A percentile compares a stretch with the other conserved stretches of the same genome.
phyloP scores from a whole-genome alignment of 2,113 vertebrate genomes.

The Trogon melanurus region DNA sequence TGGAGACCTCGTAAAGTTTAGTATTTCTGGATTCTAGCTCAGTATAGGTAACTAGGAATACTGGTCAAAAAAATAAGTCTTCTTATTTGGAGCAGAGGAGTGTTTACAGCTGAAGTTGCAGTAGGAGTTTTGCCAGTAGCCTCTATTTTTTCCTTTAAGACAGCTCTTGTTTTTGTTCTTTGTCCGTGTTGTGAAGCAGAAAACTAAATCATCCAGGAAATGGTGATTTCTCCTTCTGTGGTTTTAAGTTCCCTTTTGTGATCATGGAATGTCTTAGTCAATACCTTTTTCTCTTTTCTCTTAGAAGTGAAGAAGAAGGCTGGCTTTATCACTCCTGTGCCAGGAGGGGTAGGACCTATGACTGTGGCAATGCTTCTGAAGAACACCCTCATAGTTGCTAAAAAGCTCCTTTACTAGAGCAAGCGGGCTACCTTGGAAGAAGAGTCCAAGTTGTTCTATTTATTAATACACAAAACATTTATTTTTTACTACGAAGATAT shows the following conservation, averaged over 20 bases:
- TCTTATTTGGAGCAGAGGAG: not conserved
- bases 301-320: slow-evolving; percentile 90
- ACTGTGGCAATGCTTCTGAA: slow-evolving; percentile 92
- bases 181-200: not conserved
- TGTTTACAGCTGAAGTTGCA: not conserved
- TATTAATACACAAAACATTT: slow-evolving; percentile 61
- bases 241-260: not conserved
- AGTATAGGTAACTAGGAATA: not conserved
- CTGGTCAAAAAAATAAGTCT: not conserved
- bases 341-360: slow-evolving; percentile 91
- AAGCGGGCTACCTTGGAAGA: not conserved
- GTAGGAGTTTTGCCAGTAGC: not conserved
- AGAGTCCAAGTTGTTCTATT: slow-evolving; percentile 1
- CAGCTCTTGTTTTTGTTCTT: accelerated
- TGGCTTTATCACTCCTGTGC: slow-evolving; percentile 90
- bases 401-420: slow-evolving; percentile 82
- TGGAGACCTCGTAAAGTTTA: accelerated
- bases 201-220: not conserved
- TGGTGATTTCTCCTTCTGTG: not conserved
- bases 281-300: slow-evolving; percentile 44
- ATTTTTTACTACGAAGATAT: slow-evolving; percentile 75
- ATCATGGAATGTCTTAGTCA: not conserved
- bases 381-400: slow-evolving; percentile 87
- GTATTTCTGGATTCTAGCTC: not conserved
- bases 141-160: not conserved